Evolutionary conservation across 2,888 invertebrate species (phyloP).

Genomic region (Sialis fuliginosa): DNA sequence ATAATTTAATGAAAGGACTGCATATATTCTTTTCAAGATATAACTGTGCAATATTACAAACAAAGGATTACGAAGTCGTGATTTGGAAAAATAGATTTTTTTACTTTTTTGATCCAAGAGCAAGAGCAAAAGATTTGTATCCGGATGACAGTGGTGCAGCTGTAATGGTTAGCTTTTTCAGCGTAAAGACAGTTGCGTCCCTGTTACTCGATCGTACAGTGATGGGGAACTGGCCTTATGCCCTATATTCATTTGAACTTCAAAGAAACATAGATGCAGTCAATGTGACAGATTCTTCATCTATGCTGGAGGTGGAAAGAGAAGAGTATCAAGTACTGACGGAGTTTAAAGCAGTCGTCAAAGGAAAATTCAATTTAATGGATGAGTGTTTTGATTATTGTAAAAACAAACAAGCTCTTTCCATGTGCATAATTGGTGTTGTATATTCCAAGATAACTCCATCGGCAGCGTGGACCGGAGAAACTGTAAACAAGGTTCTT

Average conservation of each 20-base stretch:
- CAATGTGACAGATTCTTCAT: conserved; percentile 30
- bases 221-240: conserved; percentile 30
- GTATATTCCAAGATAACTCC: conserved; percentile 47
- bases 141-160: conserved; percentile 33
- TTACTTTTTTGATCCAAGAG: conserved; percentile 45
- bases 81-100: conserved; percentile 40
- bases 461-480: conserved; percentile 37
- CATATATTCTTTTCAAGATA: conserved; percentile 35
- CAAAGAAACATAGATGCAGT: conserved; percentile 29
- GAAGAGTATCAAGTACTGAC: conserved; percentile 35
- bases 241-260: conserved; percentile 28
- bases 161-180: conserved; percentile 35
- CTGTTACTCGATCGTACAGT: conserved; percentile 30
- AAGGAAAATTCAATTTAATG: conserved; percentile 37
- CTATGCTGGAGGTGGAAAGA: conserved; percentile 29
- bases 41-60: conserved; percentile 30
- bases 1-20: conserved; percentile 31
- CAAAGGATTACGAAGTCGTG: conserved; percentile 25
- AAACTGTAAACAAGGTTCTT: conserved; percentile 37
- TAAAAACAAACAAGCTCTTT: conserved; percentile 38
- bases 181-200: conserved; percentile 29
- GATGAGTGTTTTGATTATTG: conserved; percentile 38
- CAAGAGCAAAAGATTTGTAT: conserved; percentile 32
- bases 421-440: conserved; percentile 38
- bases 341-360: conserved; percentile 35